Base-by-base conservation (phyloP, 2,113 vertebrate species). In the Tragulus kanchil region DNA sequence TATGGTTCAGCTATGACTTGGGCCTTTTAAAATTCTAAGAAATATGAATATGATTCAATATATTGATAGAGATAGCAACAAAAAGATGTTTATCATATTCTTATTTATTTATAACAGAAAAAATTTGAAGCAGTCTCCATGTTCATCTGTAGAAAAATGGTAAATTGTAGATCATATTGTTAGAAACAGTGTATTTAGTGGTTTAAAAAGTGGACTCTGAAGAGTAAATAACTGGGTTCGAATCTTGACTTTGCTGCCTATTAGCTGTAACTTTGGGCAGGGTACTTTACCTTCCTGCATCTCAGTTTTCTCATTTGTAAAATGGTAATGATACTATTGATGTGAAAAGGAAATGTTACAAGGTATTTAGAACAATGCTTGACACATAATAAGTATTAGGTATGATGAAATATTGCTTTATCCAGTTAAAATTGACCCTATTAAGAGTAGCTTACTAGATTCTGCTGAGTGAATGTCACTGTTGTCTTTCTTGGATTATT, bases 191-290 rank as follows among this genome's bases (percentile, higher is more conserved):
- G 6, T 89, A 25, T 15, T 48, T 79, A 61, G 56, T 71, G 48
- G 26, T 85, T 62, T 71, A 93, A 52, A 61, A 85, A 85, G 11
- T 89, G 54, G 79, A 50, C 85, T 96, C 26, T 93, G 79, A 93
- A 78, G 36, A 75, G 12, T 69, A 28, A 75, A 12, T 52, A 16
- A 62, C 87, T 58, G 26, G 23, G 25, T 85, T 85, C 85, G 62
- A 90, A 71, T 85, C 36, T n/a, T 85, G 62, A 61, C 54, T 62
- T 79, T 11, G 45, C 45, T 54, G 48, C 71, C 56, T 79, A 62
- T 0, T 42, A 85, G 36, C 54, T 84, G 11, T 78, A 59, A 78
- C 42, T 85, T 71, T 71, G 79, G 61, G n/a, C n/a, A n/a, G n/a
- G n/a, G n/a, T n/a, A n/a, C n/a, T n/a, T n/a, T n/a, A n/a, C n/a